phyloP scores from a whole-genome alignment of 2,797 vertebrate species.

The Coilia nasus region DNA sequence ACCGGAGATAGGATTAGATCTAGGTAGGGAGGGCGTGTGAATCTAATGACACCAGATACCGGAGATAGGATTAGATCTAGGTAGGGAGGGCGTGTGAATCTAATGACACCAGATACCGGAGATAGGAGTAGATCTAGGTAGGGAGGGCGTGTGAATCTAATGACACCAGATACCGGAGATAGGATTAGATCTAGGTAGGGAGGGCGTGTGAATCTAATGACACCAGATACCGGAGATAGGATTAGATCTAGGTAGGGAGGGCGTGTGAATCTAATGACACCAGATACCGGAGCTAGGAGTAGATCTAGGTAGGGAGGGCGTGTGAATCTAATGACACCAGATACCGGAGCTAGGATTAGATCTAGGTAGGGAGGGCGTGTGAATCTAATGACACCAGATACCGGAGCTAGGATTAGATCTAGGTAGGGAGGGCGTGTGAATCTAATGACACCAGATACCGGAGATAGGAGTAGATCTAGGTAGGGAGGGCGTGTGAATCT shows the following conservation, averaged over 20 bases:
- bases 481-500: neutral
- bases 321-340: conserved; percentile 1
- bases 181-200: no score
- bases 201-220: neutral
- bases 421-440: neutral
- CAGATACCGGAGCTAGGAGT: neutral
- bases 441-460: neutral
- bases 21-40: neutral
- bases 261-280: neutral
- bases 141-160: neutral
- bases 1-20: no score
- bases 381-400: conserved; percentile 1
- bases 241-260: neutral
- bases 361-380: neutral
- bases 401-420: no score
- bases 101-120: neutral
- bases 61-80: no score
- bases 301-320: neutral
- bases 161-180: neutral
- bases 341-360: neutral
- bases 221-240: neutral
- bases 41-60: neutral
- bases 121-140: no score
- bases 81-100: neutral
- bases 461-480: no score